These are phyloP conservation scores for Axis porcinus DNA, from an alignment of 2,113 vertebrate species.

Conservation along the genomic window DNA sequence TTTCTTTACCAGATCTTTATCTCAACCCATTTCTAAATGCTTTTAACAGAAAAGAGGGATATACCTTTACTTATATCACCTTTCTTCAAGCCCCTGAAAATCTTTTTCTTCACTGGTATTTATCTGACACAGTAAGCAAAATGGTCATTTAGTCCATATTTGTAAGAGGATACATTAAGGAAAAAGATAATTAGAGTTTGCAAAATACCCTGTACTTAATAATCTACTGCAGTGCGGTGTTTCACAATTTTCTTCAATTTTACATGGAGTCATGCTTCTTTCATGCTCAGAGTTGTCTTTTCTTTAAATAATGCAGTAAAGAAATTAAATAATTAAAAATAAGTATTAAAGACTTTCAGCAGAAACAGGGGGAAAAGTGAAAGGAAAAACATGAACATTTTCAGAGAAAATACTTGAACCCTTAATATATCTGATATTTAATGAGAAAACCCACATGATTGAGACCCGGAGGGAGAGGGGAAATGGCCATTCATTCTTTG, in stretches of 20 bases:
- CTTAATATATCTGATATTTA: neutral
- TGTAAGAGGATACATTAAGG: neutral
- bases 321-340: slow-evolving; percentile 65
- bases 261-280: neutral
- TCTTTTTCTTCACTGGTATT: slow-evolving; percentile 28
- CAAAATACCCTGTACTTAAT: neutral
- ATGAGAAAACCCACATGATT: neutral
- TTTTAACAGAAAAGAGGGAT: slow-evolving; percentile 25
- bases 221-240: neutral
- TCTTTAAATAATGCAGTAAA: slow-evolving; percentile 64
- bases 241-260: slow-evolving; percentile 13
- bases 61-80: neutral
- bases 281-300: slow-evolving; percentile 35
- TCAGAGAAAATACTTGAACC: neutral
- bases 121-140: slow-evolving; percentile 27
- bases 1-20: neutral
- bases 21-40: slow-evolving; percentile 38
- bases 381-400: slow-evolving; percentile 10
- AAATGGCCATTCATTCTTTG: neutral
- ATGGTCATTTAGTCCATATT: slow-evolving; percentile 7
- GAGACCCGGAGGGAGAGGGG: neutral
- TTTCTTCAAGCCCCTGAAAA: slow-evolving; percentile 19
- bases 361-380: neutral
- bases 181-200: neutral
- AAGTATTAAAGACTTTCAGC: slow-evolving; percentile 11